Conservation (phyloP, 2,113 vertebrate species). For the Nesospiza acunhae region DNA sequence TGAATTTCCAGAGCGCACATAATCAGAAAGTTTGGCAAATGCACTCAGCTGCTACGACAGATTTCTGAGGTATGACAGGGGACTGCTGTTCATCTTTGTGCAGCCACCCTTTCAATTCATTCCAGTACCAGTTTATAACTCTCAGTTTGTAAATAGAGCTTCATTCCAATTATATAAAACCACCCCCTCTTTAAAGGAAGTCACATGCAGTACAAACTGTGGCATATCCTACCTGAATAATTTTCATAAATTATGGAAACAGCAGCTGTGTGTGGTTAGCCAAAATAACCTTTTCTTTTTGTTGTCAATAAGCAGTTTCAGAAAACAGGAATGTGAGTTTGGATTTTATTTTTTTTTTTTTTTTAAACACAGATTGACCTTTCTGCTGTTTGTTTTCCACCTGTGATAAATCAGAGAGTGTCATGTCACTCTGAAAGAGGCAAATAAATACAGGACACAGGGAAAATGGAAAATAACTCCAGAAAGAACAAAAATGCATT, state of each 20-base stretch:
- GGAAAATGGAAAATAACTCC: neutral
- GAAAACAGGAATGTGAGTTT: neutral
- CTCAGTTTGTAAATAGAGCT: neutral
- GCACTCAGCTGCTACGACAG: accelerated
- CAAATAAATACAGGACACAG: neutral
- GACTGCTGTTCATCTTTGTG: neutral
- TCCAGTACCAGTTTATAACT: neutral
- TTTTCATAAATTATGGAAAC: neutral
- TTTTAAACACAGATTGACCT: neutral
- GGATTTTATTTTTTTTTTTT: neutral
- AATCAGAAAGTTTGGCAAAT: neutral
- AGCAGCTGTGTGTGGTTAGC: neutral
- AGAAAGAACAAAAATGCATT: neutral
- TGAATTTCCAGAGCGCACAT: neutral
- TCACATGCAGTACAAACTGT: accelerated
- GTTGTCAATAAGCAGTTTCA: neutral
- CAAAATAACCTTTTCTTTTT: neutral
- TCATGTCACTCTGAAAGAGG: neutral
- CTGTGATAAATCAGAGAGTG: neutral
- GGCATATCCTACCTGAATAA: too few relatives aligned
- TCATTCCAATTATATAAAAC: neutral
- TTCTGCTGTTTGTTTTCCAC: neutral
- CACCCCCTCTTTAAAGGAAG: accelerated
- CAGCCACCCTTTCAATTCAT: neutral
- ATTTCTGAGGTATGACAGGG: neutral